phyloP scores from a whole-genome alignment of 1,140 invertebrate species.

The Sycophila sp. region DNA sequence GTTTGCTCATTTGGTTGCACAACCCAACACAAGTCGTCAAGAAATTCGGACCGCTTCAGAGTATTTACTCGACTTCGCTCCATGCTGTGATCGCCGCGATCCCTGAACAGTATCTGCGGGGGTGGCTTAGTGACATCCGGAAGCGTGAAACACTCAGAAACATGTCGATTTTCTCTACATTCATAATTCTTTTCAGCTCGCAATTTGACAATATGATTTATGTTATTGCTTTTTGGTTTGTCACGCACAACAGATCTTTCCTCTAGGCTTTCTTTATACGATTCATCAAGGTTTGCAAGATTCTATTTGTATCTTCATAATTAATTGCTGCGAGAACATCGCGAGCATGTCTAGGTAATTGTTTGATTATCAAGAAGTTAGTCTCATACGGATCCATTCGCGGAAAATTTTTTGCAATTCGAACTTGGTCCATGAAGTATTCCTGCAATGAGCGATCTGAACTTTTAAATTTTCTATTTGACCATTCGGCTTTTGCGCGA shows the following conservation, averaged over 20 bases:
- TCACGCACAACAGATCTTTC: neutral
- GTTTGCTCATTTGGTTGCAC: neutral
- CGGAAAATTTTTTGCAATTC: conserved; percentile 15
- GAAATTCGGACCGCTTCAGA: neutral
- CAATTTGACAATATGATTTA: neutral
- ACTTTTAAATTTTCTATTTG: neutral
- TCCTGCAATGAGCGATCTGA: neutral
- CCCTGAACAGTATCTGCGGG: no score
- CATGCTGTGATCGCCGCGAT: neutral
- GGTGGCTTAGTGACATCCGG: no score
- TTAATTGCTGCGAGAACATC: neutral
- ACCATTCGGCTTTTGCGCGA: conserved; percentile 1
- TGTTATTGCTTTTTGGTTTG: neutral
- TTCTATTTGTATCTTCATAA: conserved; percentile 2
- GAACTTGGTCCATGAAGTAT: conserved; percentile 9
- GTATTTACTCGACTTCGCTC: neutral
- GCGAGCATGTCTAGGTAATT: neutral
- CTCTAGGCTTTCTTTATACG: no score
- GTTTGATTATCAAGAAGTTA: conserved; percentile 28
- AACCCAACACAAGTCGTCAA: neutral
- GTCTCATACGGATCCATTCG: conserved; percentile 6
- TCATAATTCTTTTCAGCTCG: neutral
- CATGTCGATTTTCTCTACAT: neutral
- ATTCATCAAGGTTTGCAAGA: neutral
- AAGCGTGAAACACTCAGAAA: no score